These are phyloP conservation scores for Himalopsyche tibetana DNA, from an alignment of 2,888 invertebrate species.

Conservation along the genomic window DNA sequence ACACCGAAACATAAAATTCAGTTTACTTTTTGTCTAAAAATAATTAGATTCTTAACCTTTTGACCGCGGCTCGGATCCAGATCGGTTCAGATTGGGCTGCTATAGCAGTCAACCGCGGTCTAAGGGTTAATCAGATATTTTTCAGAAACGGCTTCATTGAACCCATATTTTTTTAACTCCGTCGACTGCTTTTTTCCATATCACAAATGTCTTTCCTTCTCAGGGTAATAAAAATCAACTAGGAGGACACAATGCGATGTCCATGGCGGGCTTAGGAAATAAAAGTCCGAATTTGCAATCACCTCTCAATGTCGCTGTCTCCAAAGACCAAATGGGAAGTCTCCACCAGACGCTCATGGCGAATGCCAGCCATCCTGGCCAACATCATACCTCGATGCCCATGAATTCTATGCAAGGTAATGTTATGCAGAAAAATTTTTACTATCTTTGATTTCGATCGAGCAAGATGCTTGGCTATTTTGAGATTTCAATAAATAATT, in stretches of 20 bases:
- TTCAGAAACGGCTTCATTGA: too few species aligned
- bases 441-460: constrained; percentile 4
- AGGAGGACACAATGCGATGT: constrained; percentile 83
- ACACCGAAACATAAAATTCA: too few species aligned
- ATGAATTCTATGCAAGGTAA: constrained; percentile 85
- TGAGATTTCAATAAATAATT: too few species aligned
- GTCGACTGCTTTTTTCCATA: too few species aligned
- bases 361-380: constrained; percentile 83
- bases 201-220: neutral
- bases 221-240: constrained; percentile 84
- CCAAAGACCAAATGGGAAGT: constrained; percentile 86
- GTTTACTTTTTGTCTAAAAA: neutral
- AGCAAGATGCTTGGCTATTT: neutral
- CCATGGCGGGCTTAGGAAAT: constrained; percentile 85
- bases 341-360: constrained; percentile 84
- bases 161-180: neutral
- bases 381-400: constrained; percentile 78
- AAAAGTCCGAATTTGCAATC: constrained; percentile 91
- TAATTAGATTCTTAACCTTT: neutral
- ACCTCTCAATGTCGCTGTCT: constrained; percentile 88
- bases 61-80: too few species aligned
- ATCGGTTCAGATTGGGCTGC: too few species aligned
- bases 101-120: too few species aligned
- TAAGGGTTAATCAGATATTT: too few species aligned
- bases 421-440: constrained; percentile 51